phyloP scores from a whole-genome alignment of 2,888 invertebrate species.

The Parelbella ahira region DNA sequence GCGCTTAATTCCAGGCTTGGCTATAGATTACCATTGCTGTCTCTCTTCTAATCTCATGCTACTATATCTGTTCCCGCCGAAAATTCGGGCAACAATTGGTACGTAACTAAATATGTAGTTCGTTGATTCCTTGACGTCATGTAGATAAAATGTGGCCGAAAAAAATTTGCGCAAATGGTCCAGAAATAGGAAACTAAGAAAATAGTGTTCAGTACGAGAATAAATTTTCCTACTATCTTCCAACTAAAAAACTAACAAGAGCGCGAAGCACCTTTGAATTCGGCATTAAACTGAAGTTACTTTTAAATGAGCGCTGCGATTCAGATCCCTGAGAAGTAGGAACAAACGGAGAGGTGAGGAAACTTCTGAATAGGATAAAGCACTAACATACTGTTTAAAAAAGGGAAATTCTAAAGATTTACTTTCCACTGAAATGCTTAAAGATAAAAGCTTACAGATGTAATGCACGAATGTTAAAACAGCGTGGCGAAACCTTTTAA shows the following conservation, averaged over 20 bases:
- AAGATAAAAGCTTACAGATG: slow-evolving; percentile 16
- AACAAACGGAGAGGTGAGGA: slow-evolving; percentile 10
- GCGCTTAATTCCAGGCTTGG: too few relatives aligned
- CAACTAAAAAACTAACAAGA: slow-evolving; percentile 21
- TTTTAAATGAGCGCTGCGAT: slow-evolving; percentile 24
- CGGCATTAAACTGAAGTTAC: slow-evolving; percentile 23
- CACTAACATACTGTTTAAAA: slow-evolving; percentile 16
- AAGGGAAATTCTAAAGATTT: slow-evolving; percentile 19
- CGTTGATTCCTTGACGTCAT: too few relatives aligned
- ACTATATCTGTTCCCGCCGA: too few relatives aligned
- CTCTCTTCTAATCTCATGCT: too few relatives aligned
- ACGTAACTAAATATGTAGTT: too few relatives aligned
- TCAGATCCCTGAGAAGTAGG: slow-evolving; percentile 17
- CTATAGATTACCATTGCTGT: too few relatives aligned
- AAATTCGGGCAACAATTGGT: too few relatives aligned
- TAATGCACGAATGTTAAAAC: slow-evolving; percentile 10
- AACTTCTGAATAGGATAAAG: slow-evolving; percentile 24
- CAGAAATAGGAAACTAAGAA: slow-evolving; percentile 11
- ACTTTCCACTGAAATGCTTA: slow-evolving; percentile 5
- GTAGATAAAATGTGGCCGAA: too few relatives aligned
- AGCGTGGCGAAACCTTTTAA: background rate
- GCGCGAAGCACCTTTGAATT: slow-evolving; percentile 20
- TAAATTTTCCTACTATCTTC: slow-evolving; percentile 14
- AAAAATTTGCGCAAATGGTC: too few relatives aligned
- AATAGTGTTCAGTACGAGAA: slow-evolving; percentile 4